Base-by-base conservation (phyloP, 2,797 vertebrate species). In the Sciurus vulgaris region DNA sequence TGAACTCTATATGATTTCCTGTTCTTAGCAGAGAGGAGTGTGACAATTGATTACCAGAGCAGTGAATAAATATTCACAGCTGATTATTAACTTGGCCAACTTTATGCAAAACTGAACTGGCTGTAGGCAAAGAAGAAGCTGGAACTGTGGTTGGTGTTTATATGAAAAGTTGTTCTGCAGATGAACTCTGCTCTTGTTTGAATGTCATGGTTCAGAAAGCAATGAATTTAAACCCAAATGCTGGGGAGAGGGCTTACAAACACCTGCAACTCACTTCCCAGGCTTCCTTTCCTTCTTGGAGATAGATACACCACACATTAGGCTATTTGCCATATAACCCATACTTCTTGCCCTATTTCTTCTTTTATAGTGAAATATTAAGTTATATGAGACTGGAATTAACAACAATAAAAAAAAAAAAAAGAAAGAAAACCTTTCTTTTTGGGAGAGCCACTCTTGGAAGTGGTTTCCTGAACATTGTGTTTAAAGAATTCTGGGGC, bases 71-170 rank as follows among this genome's bases (percentile, higher is more conserved):
- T 89, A 93, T 95, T 94, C 96, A 96, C 96, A 97, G 96, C 83
- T 97, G 96, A 98, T 97, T 97, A 96, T 96, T 95, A 92, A 94
- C 73, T 97, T 96, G 97, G 96, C 93, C 49, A 77, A 85, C 82
- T 96, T 86, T 51, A 86, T 76, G 76, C 93, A 97, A 93, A 96
- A 90, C 63, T 59, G 81, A 96, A 74, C 81, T 85, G 79, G 67
- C 33, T 41, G 10, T 49, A 59, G 76, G 84, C 44, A 90, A 84
- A 79, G 59, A 89, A 30, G 79, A n/a, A 93, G 33, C 56, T 94
- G 78, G 61, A 96, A 76, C 81, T 85, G 33, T 72, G 77, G 65
- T 69, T 83, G 78, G 76, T 70, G 59, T 96, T 89, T 88, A 41
- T 70, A 82, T 79, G 56, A 92, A 79, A 93, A 87, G 59, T 56